A percentile compares a stretch with the other conserved stretches of the same genome.
phyloP scores from a whole-genome alignment of 2,797 vertebrate genomes.

The Eulemur mongoz region DNA sequence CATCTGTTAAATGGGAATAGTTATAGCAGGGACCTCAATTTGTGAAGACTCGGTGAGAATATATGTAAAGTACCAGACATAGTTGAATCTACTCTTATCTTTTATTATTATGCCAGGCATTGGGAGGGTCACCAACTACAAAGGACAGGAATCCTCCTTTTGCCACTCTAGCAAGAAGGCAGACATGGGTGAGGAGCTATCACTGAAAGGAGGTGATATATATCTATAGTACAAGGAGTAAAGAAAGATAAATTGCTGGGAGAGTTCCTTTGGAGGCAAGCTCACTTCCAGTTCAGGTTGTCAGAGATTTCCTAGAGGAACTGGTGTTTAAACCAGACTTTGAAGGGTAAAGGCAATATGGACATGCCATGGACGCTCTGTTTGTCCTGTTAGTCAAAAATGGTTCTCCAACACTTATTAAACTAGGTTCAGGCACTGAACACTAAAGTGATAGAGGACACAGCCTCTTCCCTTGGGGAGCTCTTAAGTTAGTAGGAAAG shows the following conservation, averaged over 20 bases:
- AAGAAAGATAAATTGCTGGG: background rate
- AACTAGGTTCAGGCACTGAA: background rate
- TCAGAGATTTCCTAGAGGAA: background rate
- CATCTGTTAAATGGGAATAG: background rate
- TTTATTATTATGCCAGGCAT: background rate
- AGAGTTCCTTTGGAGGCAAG: background rate
- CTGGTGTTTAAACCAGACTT: background rate
- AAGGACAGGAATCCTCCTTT: background rate
- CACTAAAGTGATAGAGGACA: background rate
- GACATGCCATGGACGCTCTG: background rate
- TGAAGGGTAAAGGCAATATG: background rate
- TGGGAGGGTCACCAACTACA: too few relatives aligned
- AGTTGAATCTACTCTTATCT: background rate
- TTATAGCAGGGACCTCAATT: background rate
- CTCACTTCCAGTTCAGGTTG: background rate
- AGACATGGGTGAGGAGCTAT: background rate
- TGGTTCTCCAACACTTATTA: too few relatives aligned
- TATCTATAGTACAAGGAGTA: fast-evolving
- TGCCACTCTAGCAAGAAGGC: background rate
- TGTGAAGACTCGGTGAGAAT: background rate
- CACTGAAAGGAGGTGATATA: background rate
- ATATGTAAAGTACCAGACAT: background rate
- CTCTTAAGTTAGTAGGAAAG: background rate
- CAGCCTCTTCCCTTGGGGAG: background rate
- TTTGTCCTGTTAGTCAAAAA: background rate